These are phyloP conservation scores for Glyptemys insculpta DNA, from an alignment of 2,797 vertebrate species.

Conservation along the genomic window DNA sequence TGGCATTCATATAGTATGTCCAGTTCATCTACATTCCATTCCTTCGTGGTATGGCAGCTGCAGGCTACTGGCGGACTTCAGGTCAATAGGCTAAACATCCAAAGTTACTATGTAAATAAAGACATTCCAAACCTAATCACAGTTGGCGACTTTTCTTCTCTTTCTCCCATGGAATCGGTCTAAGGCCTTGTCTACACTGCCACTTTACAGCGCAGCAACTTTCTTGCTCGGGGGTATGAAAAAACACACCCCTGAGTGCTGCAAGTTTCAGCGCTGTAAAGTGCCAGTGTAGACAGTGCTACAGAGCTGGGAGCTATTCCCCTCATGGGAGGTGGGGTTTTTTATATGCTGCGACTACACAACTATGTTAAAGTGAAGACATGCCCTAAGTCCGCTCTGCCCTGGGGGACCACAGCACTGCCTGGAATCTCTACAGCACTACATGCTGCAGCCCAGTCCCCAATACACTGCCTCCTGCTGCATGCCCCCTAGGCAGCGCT, in stretches of 20 bases:
- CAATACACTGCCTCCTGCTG: background rate
- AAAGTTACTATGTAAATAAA: background rate
- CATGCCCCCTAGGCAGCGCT: background rate
- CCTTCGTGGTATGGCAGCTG: background rate
- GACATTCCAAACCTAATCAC: background rate
- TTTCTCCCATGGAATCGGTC: background rate
- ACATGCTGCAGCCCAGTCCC: background rate
- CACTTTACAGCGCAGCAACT: too few species aligned
- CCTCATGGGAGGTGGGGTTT: too few species aligned
- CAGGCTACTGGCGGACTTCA: too few species aligned
- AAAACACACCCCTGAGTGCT: too few species aligned
- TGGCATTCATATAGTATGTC: background rate
- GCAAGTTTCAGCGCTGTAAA: too few species aligned
- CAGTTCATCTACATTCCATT: too few species aligned
- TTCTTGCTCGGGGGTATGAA: too few species aligned
- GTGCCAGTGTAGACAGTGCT: too few species aligned
- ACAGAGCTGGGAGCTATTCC: too few species aligned
- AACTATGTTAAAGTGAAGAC: too few species aligned
- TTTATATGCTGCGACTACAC: too few species aligned
- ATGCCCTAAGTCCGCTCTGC: background rate
- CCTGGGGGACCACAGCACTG: background rate
- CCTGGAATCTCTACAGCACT: background rate
- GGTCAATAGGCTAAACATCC: background rate
- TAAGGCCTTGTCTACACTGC: background rate
- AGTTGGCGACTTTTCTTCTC: background rate